Conservation (phyloP, 2,797 vertebrate genomes). For the Rhynchotus rufescens region DNA sequence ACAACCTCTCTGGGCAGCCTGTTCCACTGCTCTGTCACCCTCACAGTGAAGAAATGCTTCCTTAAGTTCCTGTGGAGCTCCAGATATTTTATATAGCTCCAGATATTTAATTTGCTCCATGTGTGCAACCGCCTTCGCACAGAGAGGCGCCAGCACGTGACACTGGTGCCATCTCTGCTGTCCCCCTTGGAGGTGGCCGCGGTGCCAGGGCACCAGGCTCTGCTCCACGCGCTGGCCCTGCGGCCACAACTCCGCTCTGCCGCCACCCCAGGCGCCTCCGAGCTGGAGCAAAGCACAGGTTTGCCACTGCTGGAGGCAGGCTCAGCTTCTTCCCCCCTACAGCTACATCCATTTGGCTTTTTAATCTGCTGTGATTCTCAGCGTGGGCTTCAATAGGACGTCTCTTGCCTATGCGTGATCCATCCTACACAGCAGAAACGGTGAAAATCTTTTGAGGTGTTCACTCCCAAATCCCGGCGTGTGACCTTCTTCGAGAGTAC, state of each 20-base stretch:
- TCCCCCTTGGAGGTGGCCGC: accelerated
- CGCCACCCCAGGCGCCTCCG: accelerated
- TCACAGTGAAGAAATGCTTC: too few species aligned
- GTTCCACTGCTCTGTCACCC: too few species aligned
- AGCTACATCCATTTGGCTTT: not conserved
- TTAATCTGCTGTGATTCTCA: not conserved
- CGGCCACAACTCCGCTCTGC: not conserved
- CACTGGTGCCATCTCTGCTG: accelerated
- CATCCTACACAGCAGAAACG: not conserved
- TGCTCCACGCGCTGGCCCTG: not conserved
- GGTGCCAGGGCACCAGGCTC: accelerated
- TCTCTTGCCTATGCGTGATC: accelerated
- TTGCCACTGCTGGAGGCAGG: not conserved
- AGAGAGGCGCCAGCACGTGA: not conserved
- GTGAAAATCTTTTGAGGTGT: not conserved
- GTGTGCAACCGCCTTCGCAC: not conserved
- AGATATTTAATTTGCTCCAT: too few species aligned
- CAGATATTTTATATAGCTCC: too few species aligned
- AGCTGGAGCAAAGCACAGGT: accelerated
- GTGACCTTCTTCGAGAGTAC: accelerated
- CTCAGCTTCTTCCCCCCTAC: not conserved
- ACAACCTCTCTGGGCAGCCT: too few species aligned
- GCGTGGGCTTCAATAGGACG: not conserved
- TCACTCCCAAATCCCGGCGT: not conserved
- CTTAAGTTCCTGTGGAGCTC: too few species aligned